phyloP scores from a whole-genome alignment of 2,888 invertebrate genomes.

The Rotaria socialis region DNA sequence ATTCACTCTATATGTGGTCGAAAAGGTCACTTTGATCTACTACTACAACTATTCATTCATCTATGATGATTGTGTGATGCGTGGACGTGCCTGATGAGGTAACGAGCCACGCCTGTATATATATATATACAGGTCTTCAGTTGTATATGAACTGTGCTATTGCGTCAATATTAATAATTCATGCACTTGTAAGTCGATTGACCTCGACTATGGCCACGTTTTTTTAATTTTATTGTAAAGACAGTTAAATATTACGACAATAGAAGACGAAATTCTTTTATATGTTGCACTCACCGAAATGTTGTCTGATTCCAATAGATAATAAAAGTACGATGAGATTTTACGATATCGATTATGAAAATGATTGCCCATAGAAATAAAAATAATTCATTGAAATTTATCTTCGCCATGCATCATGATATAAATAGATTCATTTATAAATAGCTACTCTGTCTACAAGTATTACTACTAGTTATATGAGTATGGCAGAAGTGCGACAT shows the following conservation, averaged over 20 bases:
- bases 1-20: background rate
- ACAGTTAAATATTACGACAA: background rate
- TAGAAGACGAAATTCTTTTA: background rate
- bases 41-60: background rate
- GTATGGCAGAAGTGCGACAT: too few species aligned
- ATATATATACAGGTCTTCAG: background rate
- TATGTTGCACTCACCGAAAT: background rate
- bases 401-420: background rate
- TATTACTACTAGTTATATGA: background rate
- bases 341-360: background rate
- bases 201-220: background rate
- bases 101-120: background rate
- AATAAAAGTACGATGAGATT: background rate
- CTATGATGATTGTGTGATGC: background rate
- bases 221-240: background rate
- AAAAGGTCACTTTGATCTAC: conserved; percentile 23
- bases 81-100: conserved; percentile 8
- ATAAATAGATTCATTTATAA: background rate
- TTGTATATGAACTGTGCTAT: background rate
- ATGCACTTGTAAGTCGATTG: background rate
- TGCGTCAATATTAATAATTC: background rate
- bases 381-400: background rate
- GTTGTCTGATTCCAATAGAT: conserved; percentile 19
- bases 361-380: background rate
- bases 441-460: background rate